Evolutionary conservation across 2,113 vertebrate genomes (phyloP).

Genomic region (Catharus bicknelli): DNA sequence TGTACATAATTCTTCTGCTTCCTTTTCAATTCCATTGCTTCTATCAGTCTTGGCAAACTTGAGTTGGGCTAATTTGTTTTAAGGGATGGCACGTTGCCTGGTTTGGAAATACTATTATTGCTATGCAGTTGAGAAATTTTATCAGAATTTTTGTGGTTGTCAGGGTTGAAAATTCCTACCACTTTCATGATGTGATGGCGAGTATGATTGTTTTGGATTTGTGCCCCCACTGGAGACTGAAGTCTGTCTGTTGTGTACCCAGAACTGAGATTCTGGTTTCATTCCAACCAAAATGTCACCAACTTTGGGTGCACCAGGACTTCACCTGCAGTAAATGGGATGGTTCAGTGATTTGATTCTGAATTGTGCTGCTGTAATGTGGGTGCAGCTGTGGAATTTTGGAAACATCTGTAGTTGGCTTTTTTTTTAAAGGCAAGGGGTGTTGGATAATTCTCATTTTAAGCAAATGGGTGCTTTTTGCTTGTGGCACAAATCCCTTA

Average conservation of each 20-base stretch:
- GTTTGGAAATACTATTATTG: not conserved
- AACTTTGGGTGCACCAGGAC: not conserved
- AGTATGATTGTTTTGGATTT: not conserved
- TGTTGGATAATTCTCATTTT: not conserved
- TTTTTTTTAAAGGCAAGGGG: not conserved
- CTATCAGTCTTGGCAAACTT: not conserved
- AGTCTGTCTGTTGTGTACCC: not conserved
- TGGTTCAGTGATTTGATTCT: not conserved
- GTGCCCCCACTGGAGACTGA: not conserved
- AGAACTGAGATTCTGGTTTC: not conserved
- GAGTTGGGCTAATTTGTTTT: not conserved
- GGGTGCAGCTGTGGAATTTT: not conserved
- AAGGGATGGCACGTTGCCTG: not conserved
- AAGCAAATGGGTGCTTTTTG: not conserved
- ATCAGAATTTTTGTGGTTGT: not conserved
- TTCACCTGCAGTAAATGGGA: rapidly evolving
- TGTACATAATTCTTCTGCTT: not conserved
- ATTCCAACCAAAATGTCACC: not conserved
- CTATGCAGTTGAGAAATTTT: not conserved
- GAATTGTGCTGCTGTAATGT: not conserved
- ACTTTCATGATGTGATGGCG: not conserved
- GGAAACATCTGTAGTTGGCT: not conserved
- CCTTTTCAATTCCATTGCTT: not conserved
- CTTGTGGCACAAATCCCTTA: not conserved
- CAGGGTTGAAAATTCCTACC: not conserved